A percentile compares a stretch with the other conserved stretches of the same genome.
Conservation (phyloP, 2,888 invertebrate species). For the Netelia virgata region DNA sequence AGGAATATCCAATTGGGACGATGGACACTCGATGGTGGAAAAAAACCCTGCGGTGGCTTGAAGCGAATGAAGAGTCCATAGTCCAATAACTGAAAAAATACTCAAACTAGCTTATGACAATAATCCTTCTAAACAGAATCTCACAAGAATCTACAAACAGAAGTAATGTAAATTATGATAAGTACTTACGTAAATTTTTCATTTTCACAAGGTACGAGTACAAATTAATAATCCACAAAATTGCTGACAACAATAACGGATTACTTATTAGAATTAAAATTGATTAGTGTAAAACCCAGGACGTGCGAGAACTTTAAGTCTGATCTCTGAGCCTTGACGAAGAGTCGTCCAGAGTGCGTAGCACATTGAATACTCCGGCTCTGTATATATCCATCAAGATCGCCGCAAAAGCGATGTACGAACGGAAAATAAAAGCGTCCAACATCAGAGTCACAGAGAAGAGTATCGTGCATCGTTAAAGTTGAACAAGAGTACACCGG, state of each 20-base stretch:
- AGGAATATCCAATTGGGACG: conserved; percentile 22
- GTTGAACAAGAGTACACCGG: conserved; percentile 21
- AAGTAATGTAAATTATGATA: neutral
- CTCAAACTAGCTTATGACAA: neutral
- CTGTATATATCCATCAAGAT: conserved; percentile 42
- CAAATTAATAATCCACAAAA: neutral
- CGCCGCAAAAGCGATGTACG: conserved; percentile 30
- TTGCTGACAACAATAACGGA: neutral
- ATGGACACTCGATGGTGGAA: conserved; percentile 60
- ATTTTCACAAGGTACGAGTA: conserved; percentile 12
- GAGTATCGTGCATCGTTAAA: conserved; percentile 33
- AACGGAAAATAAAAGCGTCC: conserved; percentile 32
- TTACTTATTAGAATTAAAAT: neutral
- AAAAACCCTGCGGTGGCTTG: conserved; percentile 36
- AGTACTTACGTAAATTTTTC: conserved; percentile 52
- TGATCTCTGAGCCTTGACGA: conserved; percentile 13
- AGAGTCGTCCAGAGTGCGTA: conserved; percentile 55
- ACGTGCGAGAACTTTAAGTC: conserved; percentile 34
- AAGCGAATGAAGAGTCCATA: conserved; percentile 35
- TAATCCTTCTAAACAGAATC: neutral
- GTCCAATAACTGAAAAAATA: conserved; percentile 37
- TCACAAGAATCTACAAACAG: neutral
- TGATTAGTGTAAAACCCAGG: neutral
- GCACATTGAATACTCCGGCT: conserved; percentile 31
- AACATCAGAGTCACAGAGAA: conserved; percentile 1